These are phyloP conservation scores for Drosophila obscura DNA, from an alignment of 1,140 invertebrate species.

Conservation along the genomic window DNA sequence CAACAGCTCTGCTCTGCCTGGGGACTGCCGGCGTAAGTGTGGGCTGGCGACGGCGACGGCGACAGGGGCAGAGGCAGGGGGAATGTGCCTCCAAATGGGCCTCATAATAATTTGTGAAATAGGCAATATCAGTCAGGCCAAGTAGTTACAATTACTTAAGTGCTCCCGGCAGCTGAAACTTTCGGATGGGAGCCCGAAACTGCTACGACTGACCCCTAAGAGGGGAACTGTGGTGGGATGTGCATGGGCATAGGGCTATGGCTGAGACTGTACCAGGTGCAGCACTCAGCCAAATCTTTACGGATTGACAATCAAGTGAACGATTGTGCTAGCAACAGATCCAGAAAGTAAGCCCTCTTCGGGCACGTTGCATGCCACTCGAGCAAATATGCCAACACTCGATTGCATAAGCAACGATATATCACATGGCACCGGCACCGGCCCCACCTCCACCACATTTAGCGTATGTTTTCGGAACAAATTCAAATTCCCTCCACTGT, in stretches of 20 bases:
- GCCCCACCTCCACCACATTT: slow-evolving; percentile 46
- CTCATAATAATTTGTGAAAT: slow-evolving; percentile 82
- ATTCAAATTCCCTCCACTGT: slow-evolving; percentile 50
- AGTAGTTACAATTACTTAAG: slow-evolving; percentile 82
- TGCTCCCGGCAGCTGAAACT: slow-evolving; percentile 59
- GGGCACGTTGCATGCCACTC: slow-evolving; percentile 41
- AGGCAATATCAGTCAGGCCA: slow-evolving; percentile 78
- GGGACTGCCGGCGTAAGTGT: slow-evolving; percentile 30
- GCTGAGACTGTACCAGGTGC: background rate
- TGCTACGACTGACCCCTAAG: background rate
- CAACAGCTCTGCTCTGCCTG: slow-evolving; percentile 37
- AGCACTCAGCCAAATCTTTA: no score
- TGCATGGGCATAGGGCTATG: background rate
- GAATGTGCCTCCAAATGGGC: slow-evolving; percentile 77
- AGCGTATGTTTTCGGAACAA: slow-evolving; percentile 70
- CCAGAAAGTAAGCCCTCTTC: slow-evolving; percentile 24
- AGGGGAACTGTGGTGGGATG: background rate
- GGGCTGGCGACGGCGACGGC: slow-evolving; percentile 11
- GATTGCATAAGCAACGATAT: slow-evolving; percentile 63
- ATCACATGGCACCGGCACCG: slow-evolving; percentile 44
- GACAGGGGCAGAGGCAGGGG: slow-evolving; percentile 19
- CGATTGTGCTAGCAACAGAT: no score
- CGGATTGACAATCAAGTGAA: no score
- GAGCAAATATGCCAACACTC: slow-evolving; percentile 53
- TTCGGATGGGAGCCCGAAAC: slow-evolving; percentile 18